Evolutionary conservation across 2,113 vertebrate species (phyloP).

Genomic region (Microtus oregoni): DNA sequence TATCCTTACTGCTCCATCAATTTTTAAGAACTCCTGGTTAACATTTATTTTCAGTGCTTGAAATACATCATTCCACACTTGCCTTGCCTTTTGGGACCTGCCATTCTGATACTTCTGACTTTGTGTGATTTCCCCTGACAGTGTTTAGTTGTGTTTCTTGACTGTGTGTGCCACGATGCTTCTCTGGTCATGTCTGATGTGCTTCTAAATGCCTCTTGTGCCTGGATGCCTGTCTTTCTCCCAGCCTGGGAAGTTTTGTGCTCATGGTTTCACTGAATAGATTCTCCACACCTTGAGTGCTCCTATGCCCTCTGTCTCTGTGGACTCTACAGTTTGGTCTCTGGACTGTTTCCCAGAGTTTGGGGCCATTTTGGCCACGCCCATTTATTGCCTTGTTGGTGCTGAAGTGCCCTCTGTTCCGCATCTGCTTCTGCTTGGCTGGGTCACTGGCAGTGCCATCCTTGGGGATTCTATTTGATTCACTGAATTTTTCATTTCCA

Average conservation of each 20-base stretch:
- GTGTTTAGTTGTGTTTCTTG: neutral
- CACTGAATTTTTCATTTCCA: neutral
- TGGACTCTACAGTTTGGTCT: neutral
- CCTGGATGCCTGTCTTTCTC: neutral
- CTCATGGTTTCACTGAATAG: no score
- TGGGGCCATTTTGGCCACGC: no score
- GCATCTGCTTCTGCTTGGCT: neutral
- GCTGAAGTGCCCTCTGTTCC: neutral
- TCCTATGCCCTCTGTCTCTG: neutral
- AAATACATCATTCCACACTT: neutral
- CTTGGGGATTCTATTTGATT: neutral
- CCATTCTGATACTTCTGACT: neutral
- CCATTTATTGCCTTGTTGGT: neutral
- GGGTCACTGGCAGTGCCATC: neutral
- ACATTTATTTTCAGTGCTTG: neutral
- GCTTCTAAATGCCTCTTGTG: neutral
- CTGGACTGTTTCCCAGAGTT: neutral
- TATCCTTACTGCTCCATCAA: neutral
- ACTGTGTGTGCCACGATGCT: neutral
- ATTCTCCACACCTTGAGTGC: no score
- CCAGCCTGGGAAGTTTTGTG: no score
- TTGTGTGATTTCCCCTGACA: no score
- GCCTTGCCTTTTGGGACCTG: neutral
- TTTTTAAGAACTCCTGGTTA: neutral
- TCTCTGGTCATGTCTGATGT: neutral